These are phyloP conservation scores for Calyptommatus sinebrachiatus DNA, from an alignment of 2,113 vertebrate species.

Conservation along the genomic window DNA sequence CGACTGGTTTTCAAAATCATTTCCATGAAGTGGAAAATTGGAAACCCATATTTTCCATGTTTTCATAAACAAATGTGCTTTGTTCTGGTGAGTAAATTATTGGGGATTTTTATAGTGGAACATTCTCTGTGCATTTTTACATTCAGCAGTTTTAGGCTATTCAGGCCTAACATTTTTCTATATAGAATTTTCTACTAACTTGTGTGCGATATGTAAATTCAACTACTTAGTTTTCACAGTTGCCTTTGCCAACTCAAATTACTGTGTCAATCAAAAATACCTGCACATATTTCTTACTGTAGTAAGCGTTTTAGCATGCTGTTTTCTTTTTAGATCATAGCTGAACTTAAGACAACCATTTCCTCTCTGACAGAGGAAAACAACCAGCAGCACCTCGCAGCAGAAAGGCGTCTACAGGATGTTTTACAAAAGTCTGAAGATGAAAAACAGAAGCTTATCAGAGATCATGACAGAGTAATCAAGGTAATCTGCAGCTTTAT, in stretches of 20 bases:
- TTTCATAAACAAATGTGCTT: conserved; percentile 67
- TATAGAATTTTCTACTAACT: conserved; percentile 35
- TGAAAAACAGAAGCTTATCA: conserved; percentile 79
- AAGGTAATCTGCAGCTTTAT: conserved; percentile 78
- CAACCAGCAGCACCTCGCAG: conserved; percentile 72
- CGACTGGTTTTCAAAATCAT: neutral
- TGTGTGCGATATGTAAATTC: conserved; percentile 45
- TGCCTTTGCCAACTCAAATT: conserved; percentile 44
- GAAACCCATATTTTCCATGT: conserved; percentile 25
- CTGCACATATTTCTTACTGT: conserved; percentile 42
- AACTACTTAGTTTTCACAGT: conserved; percentile 47
- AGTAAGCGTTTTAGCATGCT: conserved; percentile 53
- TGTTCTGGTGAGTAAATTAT: conserved; percentile 67
- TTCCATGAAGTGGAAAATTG: conserved; percentile 32
- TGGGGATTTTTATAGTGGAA: conserved; percentile 66
- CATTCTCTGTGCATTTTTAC: conserved; percentile 53
- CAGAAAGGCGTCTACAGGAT: conserved; percentile 78
- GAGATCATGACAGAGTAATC: conserved; percentile 75
- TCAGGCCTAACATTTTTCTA: conserved; percentile 44
- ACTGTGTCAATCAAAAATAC: conserved; percentile 50
- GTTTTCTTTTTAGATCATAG: conserved; percentile 78
- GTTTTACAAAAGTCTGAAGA: conserved; percentile 74
- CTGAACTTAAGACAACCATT: conserved; percentile 79
- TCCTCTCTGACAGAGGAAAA: conserved; percentile 78
- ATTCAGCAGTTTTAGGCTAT: conserved; percentile 53